These are phyloP conservation scores for Siphlonurus alternatus DNA, from an alignment of 2,888 invertebrate genomes.

Conservation along the genomic window DNA sequence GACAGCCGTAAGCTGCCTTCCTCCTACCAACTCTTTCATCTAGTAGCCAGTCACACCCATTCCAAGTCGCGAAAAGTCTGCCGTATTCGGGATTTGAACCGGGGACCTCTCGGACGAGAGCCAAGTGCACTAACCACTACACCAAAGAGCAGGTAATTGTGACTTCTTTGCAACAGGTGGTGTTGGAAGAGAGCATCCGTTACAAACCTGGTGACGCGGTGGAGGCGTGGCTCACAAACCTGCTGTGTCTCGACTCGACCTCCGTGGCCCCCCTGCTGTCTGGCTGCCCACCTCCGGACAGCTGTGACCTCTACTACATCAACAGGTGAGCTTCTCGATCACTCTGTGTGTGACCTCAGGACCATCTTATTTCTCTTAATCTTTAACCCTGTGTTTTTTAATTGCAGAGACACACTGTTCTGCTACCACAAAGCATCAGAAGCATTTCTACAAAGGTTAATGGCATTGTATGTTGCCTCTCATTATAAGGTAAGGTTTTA, in stretches of 20 bases:
- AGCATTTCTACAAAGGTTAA: conserved; percentile 77
- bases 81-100: no score
- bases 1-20: no score
- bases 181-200: conserved; percentile 86
- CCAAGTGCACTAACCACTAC: no score
- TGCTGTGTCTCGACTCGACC: conserved; percentile 82
- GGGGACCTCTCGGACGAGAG: no score
- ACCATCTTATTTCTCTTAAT: no score
- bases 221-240: conserved; percentile 77
- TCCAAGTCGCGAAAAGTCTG: no score
- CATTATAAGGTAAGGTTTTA: conserved; percentile 69
- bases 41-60: no score
- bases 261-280: conserved; percentile 44
- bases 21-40: no score
- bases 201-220: conserved; percentile 75
- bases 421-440: conserved; percentile 91
- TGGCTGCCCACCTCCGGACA: conserved; percentile 77
- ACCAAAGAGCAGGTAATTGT: no score
- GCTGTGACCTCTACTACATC: conserved; percentile 77
- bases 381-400: conserved; percentile 3
- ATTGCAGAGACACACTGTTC: conserved; percentile 76
- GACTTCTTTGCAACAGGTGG: no score
- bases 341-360: neutral
- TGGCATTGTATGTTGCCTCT: conserved; percentile 89
- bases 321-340: conserved; percentile 28